These are phyloP conservation scores for Abscondita cerata DNA, from an alignment of 2,888 invertebrate species.

Conservation along the genomic window DNA sequence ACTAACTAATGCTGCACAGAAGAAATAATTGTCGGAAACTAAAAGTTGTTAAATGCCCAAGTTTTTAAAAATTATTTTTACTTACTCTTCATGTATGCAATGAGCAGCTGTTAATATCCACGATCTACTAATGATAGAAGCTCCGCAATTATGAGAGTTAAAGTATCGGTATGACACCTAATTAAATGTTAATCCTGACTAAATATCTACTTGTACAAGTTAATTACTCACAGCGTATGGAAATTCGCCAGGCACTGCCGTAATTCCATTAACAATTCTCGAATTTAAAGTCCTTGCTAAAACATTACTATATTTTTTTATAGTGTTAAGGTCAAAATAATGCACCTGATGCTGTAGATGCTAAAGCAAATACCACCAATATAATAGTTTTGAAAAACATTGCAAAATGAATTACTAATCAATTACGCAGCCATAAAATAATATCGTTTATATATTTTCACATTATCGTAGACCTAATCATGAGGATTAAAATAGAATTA, in stretches of 20 bases:
- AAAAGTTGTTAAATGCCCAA: too few relatives aligned
- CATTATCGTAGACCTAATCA: too few relatives aligned
- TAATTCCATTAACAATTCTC: conserved; percentile 40
- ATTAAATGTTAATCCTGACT: background rate
- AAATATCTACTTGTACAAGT: background rate
- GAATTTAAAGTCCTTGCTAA: background rate
- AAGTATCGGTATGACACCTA: conserved; percentile 41
- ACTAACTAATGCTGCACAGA: too few relatives aligned
- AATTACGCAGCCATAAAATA: background rate
- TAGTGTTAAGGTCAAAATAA: too few relatives aligned
- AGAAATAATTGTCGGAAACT: too few relatives aligned
- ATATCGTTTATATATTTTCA: too few relatives aligned
- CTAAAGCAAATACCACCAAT: too few relatives aligned
- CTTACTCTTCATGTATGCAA: conserved; percentile 36
- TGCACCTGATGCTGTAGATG: too few relatives aligned
- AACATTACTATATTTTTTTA: background rate
- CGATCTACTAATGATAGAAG: conserved; percentile 37
- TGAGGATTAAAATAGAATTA: too few relatives aligned
- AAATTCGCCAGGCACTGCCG: conserved; percentile 39
- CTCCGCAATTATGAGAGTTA: conserved; percentile 39
- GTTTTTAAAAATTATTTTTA: background rate
- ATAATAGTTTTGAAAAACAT: too few relatives aligned
- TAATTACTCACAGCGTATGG: conserved; percentile 38
- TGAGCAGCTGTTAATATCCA: conserved; percentile 43
- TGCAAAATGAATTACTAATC: background rate